Evolutionary conservation across 2,797 vertebrate genomes (phyloP).

Genomic region (Brachymystax lenok): DNA sequence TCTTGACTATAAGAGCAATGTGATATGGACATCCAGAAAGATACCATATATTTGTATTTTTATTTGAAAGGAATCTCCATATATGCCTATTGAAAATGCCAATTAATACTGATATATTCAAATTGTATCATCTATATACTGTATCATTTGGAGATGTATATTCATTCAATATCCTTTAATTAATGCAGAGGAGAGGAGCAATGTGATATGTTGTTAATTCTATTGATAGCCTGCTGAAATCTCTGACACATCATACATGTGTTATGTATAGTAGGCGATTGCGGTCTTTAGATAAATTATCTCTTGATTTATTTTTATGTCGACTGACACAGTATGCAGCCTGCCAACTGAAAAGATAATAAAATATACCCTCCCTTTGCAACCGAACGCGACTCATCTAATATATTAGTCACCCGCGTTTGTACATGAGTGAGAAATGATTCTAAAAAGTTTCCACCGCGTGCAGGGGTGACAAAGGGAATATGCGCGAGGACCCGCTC

Average conservation of each 20-base stretch:
- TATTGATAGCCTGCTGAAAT: not conserved
- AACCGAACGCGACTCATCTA: constrained; percentile 74
- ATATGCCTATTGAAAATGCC: not conserved
- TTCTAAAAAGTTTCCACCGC: constrained; percentile 79
- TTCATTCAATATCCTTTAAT: constrained; percentile 1
- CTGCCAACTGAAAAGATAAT: constrained; percentile 63
- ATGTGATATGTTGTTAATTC: not conserved
- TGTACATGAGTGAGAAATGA: constrained; percentile 78
- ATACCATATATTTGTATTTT: not conserved
- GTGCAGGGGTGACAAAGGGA: constrained; percentile 74
- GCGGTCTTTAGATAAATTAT: constrained; percentile 50
- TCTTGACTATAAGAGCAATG: not conserved
- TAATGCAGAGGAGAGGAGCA: not conserved
- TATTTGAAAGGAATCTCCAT: not conserved
- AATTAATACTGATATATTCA: not conserved
- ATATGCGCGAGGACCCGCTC: constrained; percentile 64
- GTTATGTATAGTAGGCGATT: constrained; percentile 49
- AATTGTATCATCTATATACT: not conserved
- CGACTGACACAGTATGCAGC: constrained; percentile 57
- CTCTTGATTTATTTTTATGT: constrained; percentile 54
- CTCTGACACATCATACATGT: constrained; percentile 8
- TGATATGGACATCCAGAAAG: not conserved
- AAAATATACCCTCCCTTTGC: constrained; percentile 47
- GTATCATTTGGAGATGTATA: not conserved
- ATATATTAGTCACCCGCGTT: constrained; percentile 79